phyloP scores from a whole-genome alignment of 1,140 invertebrate genomes.

The Rhizoglyphus robini region DNA sequence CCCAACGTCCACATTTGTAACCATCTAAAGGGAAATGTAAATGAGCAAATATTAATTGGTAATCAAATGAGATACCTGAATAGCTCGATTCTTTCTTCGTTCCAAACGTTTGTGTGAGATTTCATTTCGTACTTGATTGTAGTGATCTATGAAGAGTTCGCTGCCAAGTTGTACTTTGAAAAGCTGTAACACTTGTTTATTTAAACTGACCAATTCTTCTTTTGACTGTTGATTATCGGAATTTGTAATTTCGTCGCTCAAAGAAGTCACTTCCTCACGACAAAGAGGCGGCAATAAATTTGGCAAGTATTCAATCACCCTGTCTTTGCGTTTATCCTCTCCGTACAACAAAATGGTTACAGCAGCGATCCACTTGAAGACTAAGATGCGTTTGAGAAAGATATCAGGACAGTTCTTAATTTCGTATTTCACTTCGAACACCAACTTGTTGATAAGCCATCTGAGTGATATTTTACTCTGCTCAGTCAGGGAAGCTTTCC shows the following conservation, averaged over 20 bases:
- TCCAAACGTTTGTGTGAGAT: constrained; percentile 47
- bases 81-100: constrained; percentile 46
- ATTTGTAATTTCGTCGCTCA: constrained; percentile 13
- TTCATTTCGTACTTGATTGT: constrained; percentile 31
- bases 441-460: constrained; percentile 54
- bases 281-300: constrained; percentile 49
- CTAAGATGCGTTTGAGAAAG: constrained; percentile 42
- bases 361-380: constrained; percentile 59
- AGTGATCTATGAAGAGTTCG: constrained; percentile 6
- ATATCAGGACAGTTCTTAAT: constrained; percentile 40
- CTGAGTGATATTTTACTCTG: constrained; percentile 29
- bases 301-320: constrained; percentile 39
- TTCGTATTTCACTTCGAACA: constrained; percentile 56
- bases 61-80: constrained; percentile 28
- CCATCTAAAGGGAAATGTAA: constrained; percentile 36
- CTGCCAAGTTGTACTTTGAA: constrained; percentile 1
- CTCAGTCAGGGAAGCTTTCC: constrained; percentile 23
- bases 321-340: constrained; percentile 37
- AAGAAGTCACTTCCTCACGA: constrained; percentile 39
- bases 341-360: constrained; percentile 37
- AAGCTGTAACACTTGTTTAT: constrained; percentile 2
- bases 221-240: not conserved
- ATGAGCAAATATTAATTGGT: not conserved
- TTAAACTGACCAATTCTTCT: not conserved
- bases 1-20: constrained; percentile 60